These are phyloP conservation scores for Timema podura DNA, from an alignment of 2,888 invertebrate species.

Conservation along the genomic window DNA sequence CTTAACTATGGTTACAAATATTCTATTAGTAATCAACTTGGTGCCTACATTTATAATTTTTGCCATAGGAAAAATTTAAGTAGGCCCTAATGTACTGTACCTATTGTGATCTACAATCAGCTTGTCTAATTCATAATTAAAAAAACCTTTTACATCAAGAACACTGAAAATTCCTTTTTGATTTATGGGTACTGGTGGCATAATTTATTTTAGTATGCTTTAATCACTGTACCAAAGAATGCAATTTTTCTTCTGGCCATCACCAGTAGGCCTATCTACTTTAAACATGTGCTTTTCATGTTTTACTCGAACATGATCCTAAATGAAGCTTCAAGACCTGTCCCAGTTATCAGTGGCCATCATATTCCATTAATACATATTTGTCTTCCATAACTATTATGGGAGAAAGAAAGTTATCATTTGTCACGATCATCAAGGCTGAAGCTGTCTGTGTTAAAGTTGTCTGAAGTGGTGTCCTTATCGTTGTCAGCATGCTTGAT, in stretches of 20 bases:
- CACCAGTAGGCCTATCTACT: background rate
- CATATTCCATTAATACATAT: background rate
- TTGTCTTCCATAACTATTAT: background rate
- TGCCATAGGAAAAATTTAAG: background rate
- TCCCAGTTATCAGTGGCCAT: background rate
- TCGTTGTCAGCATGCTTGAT: background rate
- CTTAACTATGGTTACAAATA: background rate
- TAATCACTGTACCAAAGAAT: background rate
- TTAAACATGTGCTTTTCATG: background rate
- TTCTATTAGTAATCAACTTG: background rate
- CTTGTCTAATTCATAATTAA: background rate
- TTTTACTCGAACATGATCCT: background rate
- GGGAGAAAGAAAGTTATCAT: background rate
- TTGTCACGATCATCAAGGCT: background rate
- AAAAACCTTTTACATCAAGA: background rate
- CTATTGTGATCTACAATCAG: background rate
- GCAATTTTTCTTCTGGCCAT: background rate
- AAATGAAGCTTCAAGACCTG: background rate
- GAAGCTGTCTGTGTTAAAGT: constrained; percentile 4
- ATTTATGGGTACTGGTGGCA: background rate
- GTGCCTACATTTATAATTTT: background rate
- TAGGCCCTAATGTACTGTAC: background rate
- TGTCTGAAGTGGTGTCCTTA: background rate
- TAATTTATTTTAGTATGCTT: background rate
- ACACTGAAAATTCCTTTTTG: background rate